Evolutionary conservation across 35 echinoderm and acorn worm genomes (phyloP).

Genomic region (Anneissia japonica): DNA sequence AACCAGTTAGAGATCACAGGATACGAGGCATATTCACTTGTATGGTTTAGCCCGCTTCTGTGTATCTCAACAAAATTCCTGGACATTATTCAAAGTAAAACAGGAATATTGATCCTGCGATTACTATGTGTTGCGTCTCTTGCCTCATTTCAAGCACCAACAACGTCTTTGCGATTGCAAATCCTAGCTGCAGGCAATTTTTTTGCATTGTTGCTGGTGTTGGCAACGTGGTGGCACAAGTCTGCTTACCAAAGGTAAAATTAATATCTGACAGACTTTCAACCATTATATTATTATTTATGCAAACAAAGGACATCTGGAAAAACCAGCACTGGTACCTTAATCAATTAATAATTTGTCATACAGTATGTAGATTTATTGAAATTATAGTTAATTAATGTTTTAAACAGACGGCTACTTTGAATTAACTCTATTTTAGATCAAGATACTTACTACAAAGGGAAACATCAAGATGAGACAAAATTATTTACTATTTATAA

Average conservation of each 20-base stretch:
- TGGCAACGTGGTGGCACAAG: constrained; percentile 86
- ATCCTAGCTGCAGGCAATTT: constrained; percentile 65
- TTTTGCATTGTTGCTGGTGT: constrained; percentile 49
- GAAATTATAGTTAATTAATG: no score
- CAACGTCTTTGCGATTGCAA: constrained; percentile 38
- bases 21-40: constrained; percentile 55
- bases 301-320: no score
- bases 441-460: no score
- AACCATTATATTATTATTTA: no score
- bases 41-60: constrained; percentile 77
- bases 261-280: no score
- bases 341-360: no score
- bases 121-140: constrained; percentile 38
- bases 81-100: constrained; percentile 43
- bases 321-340: no score
- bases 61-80: constrained; percentile 20
- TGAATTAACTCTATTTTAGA: no score
- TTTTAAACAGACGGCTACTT: no score
- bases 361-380: no score
- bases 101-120: constrained; percentile 66
- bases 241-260: constrained; percentile 86
- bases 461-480: no score
- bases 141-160: constrained; percentile 74
- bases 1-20: constrained; percentile 68
- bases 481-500: no score